These are phyloP conservation scores for Dreissena polymorpha DNA, from an alignment of 1,140 invertebrate genomes.

Conservation along the genomic window DNA sequence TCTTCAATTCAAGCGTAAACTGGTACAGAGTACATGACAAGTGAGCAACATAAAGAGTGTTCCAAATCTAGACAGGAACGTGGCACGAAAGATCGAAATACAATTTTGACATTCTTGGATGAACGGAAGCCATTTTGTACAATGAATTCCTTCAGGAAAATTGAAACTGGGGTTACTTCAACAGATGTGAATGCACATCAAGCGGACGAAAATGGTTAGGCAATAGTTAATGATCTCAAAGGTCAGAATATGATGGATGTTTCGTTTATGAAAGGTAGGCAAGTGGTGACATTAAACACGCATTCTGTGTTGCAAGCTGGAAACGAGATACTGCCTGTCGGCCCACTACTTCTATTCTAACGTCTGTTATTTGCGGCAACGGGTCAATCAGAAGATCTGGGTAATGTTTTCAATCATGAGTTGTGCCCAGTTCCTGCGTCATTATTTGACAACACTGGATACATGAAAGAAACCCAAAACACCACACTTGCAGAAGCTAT, in stretches of 20 bases:
- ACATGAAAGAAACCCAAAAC: too few relatives aligned
- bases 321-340: conserved; percentile 46
- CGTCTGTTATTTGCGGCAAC: conserved; percentile 33
- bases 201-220: conserved; percentile 38
- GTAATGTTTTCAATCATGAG: conserved; percentile 55
- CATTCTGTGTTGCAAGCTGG: neutral
- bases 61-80: conserved; percentile 32
- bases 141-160: conserved; percentile 28
- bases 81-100: conserved; percentile 52
- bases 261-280: conserved; percentile 44
- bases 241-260: conserved; percentile 29
- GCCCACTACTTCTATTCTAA: conserved; percentile 59
- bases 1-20: conserved; percentile 33
- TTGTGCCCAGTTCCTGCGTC: too few relatives aligned
- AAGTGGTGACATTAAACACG: conserved; percentile 45
- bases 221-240: conserved; percentile 41
- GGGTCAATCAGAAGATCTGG: neutral
- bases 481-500: conserved; percentile 54
- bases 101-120: conserved; percentile 25
- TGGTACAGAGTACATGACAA: conserved; percentile 43
- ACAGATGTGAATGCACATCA: conserved; percentile 47
- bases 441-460: too few relatives aligned
- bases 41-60: conserved; percentile 63
- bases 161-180: conserved; percentile 49
- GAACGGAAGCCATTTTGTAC: conserved; percentile 56